Percentiles rank a stretch among this genome's conserved stretches.
phyloP scores from a whole-genome alignment of 1,140 invertebrate species.

The Carcinoscorpius rotundicauda region DNA sequence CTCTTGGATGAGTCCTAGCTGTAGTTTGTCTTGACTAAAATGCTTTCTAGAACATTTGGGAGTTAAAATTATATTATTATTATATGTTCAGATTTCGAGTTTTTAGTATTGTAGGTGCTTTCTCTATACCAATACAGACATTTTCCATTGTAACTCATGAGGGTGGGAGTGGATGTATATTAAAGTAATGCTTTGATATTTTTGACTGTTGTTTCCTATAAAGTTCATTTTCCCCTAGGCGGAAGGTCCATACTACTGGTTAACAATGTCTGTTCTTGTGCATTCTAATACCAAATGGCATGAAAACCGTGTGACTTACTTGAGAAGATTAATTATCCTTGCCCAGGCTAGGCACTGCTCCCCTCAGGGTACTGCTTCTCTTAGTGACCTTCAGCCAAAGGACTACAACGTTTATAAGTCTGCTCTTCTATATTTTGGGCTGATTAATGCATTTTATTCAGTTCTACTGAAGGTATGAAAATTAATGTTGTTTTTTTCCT shows the following conservation, averaged over 20 bases:
- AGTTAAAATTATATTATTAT: no score
- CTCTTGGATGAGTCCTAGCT: no score
- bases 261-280: conserved; percentile 62
- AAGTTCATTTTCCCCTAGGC: conserved; percentile 33
- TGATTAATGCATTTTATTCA: conserved; percentile 61
- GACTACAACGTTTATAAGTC: conserved; percentile 75
- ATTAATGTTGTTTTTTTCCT: no score
- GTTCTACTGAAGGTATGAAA: conserved; percentile 55
- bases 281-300: conserved; percentile 57
- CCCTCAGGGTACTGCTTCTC: conserved; percentile 25
- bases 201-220: neutral
- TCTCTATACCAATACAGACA: no score
- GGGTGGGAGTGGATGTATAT: no score
- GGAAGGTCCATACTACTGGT: conserved; percentile 79
- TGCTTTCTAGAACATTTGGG: no score
- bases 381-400: conserved; percentile 38
- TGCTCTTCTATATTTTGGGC: conserved; percentile 67
- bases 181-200: no score
- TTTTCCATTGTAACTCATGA: no score
- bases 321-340: conserved; percentile 61
- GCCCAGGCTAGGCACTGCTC: conserved; percentile 53
- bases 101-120: no score
- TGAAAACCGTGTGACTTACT: conserved; percentile 48
- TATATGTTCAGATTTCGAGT: no score
- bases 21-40: no score